phyloP scores from a whole-genome alignment of 2,113 vertebrate species.

The Ptychochromis oligacanthus region DNA sequence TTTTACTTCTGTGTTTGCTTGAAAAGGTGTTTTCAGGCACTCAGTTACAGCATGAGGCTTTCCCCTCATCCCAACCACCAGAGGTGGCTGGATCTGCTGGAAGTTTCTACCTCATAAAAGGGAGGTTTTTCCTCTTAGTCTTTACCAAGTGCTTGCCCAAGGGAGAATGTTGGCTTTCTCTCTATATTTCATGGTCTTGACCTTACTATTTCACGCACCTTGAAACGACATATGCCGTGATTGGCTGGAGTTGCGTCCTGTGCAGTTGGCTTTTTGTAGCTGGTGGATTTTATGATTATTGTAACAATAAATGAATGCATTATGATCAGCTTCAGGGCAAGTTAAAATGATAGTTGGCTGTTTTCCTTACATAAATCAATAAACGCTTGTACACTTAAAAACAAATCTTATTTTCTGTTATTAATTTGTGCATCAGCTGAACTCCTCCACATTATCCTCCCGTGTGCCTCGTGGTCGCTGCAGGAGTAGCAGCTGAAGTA shows the following conservation, averaged over 20 bases:
- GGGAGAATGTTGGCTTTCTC: neutral
- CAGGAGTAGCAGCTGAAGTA: neutral
- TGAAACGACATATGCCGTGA: neutral
- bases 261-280: neutral
- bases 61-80: neutral
- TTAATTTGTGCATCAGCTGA: neutral
- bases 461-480: neutral
- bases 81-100: neutral
- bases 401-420: neutral
- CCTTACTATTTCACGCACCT: neutral
- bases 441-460: neutral
- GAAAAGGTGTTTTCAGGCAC: neutral
- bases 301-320: neutral
- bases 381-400: neutral
- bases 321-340: neutral
- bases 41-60: neutral
- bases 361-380: too few species aligned
- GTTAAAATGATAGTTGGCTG: neutral
- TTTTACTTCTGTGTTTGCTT: neutral
- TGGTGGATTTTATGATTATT: neutral
- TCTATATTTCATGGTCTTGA: too few species aligned
- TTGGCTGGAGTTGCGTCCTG: neutral
- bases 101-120: neutral
- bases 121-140: too few species aligned
- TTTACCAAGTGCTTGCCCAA: too few species aligned